phyloP scores from a whole-genome alignment of 1,140 invertebrate species.

The Neuroterus valhalla region DNA sequence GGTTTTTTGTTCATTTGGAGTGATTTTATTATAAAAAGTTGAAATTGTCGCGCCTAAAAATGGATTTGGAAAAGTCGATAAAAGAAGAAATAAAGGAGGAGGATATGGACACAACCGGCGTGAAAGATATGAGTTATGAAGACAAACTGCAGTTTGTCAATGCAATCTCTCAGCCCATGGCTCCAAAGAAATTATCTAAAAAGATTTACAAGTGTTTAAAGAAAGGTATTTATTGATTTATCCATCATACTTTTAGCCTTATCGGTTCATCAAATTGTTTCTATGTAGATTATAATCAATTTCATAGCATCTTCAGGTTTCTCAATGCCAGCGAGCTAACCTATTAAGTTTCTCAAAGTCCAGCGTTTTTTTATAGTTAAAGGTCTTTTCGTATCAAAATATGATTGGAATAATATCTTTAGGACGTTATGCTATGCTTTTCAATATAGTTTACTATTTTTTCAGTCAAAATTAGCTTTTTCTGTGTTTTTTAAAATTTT shows the following conservation, averaged over 20 bases:
- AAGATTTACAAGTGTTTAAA: slow-evolving; percentile 95
- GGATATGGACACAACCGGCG: slow-evolving; percentile 47
- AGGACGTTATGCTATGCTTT: too few species aligned
- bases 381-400: too few species aligned
- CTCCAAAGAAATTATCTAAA: slow-evolving; percentile 93
- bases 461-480: too few species aligned
- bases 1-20: too few species aligned
- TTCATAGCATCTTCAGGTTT: too few species aligned
- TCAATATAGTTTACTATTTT: too few species aligned
- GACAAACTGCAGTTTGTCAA: slow-evolving; percentile 85
- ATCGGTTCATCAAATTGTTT: not conserved
- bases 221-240: slow-evolving; percentile 80
- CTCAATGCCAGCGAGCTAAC: too few species aligned
- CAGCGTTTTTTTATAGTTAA: too few species aligned
- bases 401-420: too few species aligned
- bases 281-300: not conserved
- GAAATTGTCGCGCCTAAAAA: slow-evolving; percentile 36
- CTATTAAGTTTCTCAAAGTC: too few species aligned
- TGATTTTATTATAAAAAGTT: not conserved
- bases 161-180: slow-evolving; percentile 92
- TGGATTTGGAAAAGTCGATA: slow-evolving; percentile 48
- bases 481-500: too few species aligned
- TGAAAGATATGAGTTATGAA: slow-evolving; percentile 78
- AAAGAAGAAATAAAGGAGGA: slow-evolving; percentile 61
- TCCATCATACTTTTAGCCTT: not conserved